Evolutionary conservation across 2,113 vertebrate species (phyloP), one percentile per base, ranked within the genome.

Genomic region (Macroglossus sobrinus): DNA sequence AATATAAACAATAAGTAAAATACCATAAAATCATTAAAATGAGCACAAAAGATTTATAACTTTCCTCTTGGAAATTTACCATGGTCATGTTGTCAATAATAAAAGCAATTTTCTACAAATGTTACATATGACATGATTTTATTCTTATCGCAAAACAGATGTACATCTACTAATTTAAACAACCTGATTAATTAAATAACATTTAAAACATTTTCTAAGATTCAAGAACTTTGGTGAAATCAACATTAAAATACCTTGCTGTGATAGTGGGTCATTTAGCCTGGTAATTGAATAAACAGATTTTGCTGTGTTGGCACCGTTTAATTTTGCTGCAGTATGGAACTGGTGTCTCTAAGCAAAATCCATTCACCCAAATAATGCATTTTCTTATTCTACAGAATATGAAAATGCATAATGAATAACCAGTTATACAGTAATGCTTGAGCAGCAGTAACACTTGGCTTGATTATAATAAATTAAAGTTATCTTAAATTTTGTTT

Each of bases 401-500:
- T 81, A 35, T 30, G 26, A 82, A 76, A 63, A 84, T 35, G 30
- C 22, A 82, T 35, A 75, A 93, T 91, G 82, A 79, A 78, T 76
- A 61, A 71, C 22, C 45, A 82, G 63, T 64, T 75, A n/a, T 26
- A 84, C 3, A 71, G 40, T 24, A 86, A 84, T 86, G 53, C 40
- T 57, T 84, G n/a, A 93, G 63, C 40, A 76, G 28, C 61, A 96
- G 19, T 38, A 79, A 72, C 21, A 68, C 4, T 63, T 64, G n/a
- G 35, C 24, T 76, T 89, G 28, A 86, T 95, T 91, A 69, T 87
- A 86, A 84, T 91, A 94, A 96, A 94, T 91, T 84, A 89, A 85
- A 47, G 4, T 78, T 79, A 40, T 47, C 74, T 61, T 76, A 26
- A 69, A 13, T 88, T 75, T 87, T 72, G 16, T 28, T 95, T 95